Evolutionary conservation across 2,888 invertebrate genomes (phyloP).

Genomic region (Furcula furcula): DNA sequence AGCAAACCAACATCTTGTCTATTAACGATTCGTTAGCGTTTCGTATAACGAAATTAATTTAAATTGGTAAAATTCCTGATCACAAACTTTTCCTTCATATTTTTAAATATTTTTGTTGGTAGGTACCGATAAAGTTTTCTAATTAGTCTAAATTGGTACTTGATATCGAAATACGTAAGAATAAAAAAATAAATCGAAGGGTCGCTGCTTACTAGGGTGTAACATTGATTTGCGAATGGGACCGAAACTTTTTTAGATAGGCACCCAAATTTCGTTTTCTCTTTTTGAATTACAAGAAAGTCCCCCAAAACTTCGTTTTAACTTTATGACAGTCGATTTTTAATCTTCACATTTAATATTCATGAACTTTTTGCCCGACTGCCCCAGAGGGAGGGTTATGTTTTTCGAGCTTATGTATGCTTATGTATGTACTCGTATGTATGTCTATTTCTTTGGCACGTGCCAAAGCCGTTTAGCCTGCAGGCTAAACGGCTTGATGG

Average conservation of each 20-base stretch:
- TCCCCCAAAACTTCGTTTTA: background rate
- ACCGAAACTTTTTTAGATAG: background rate
- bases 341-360: background rate
- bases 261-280: background rate
- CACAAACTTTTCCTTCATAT: no score
- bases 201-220: constrained; percentile 15
- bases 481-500: no score
- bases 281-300: background rate
- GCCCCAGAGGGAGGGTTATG: no score
- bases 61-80: no score
- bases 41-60: no score
- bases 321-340: background rate
- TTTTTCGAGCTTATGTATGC: no score
- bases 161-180: constrained; percentile 22
- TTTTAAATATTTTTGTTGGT: no score
- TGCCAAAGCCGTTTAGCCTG: no score
- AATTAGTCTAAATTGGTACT: constrained; percentile 29
- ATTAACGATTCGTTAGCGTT: no score
- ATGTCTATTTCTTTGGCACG: no score
- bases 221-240: constrained; percentile 6
- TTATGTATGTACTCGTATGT: no score
- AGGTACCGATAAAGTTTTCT: constrained; percentile 28
- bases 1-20: no score
- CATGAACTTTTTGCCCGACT: background rate
- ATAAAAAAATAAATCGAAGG: constrained; percentile 14